phyloP scores from a whole-genome alignment of 2,888 invertebrate species.

The Rutpela maculata region DNA sequence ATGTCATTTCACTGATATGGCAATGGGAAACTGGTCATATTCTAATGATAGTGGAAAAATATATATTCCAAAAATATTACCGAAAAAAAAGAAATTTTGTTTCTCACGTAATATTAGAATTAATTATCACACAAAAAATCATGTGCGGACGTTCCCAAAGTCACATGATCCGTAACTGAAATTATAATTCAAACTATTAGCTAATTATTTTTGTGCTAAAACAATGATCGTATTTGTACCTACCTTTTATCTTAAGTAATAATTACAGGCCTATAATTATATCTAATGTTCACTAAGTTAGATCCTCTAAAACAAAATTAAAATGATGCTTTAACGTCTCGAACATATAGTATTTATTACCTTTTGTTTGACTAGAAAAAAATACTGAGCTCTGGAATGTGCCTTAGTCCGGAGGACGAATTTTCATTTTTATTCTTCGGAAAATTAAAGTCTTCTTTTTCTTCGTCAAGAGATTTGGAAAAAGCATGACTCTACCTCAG shows the following conservation, averaged over 20 bases:
- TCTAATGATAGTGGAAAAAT: too few relatives aligned
- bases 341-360: slow-evolving; percentile 35
- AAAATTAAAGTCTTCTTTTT: slow-evolving; percentile 54
- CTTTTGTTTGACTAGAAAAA: slow-evolving; percentile 52
- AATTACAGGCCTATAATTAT: neutral
- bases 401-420: slow-evolving; percentile 65
- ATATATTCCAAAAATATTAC: too few relatives aligned
- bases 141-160: too few relatives aligned
- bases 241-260: neutral
- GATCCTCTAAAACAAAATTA: neutral
- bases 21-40: too few relatives aligned
- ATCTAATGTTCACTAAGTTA: neutral
- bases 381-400: neutral
- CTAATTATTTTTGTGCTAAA: too few relatives aligned
- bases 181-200: too few relatives aligned
- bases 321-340: neutral
- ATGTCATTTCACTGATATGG: too few relatives aligned
- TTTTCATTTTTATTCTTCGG: slow-evolving; percentile 65
- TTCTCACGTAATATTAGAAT: too few relatives aligned
- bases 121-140: too few relatives aligned
- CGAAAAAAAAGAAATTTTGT: too few relatives aligned
- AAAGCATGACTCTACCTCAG: slow-evolving; percentile 54
- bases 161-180: too few relatives aligned
- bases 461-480: slow-evolving; percentile 46
- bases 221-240: neutral